Evolutionary conservation across 1,140 invertebrate species (phyloP).

Genomic region (Andricus grossulariae): DNA sequence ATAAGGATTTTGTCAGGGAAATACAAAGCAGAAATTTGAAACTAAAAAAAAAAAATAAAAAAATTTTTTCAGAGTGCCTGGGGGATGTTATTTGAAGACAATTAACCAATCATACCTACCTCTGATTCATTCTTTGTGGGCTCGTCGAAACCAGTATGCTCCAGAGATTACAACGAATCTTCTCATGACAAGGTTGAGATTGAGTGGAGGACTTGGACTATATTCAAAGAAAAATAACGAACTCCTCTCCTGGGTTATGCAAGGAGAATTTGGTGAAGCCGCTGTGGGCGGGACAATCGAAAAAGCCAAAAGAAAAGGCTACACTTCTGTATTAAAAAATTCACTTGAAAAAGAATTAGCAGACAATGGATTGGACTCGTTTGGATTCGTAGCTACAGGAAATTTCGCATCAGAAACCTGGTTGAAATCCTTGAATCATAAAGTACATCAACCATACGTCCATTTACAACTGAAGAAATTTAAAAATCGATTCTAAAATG

Average conservation of each 20-base stretch:
- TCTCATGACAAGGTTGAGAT: conserved; percentile 34
- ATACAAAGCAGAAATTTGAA: no score
- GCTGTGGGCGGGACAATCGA: no score
- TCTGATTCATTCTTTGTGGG: no score
- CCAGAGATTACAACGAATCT: conserved; percentile 40
- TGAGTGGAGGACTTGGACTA: no score
- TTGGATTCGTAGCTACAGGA: conserved; percentile 42
- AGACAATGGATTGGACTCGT: conserved; percentile 36
- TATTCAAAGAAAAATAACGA: no score
- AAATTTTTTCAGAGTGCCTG: no score
- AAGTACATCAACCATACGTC: neutral
- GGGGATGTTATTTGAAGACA: conserved; percentile 47
- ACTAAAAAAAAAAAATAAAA: no score
- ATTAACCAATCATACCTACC: conserved; percentile 42
- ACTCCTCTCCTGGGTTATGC: no score
- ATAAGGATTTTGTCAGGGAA: no score
- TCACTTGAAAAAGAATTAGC: conserved; percentile 43
- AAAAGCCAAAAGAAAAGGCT: no score
- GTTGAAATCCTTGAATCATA: conserved; percentile 33
- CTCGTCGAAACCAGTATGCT: conserved; percentile 22
- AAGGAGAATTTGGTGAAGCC: no score
- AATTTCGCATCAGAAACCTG: conserved; percentile 48
- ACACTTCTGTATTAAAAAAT: conserved; percentile 49
- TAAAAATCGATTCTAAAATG: no score
- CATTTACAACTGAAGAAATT: neutral